Conservation (phyloP, 35 echinoderm and acorn worm genomes). For the Chiridota heheva region DNA sequence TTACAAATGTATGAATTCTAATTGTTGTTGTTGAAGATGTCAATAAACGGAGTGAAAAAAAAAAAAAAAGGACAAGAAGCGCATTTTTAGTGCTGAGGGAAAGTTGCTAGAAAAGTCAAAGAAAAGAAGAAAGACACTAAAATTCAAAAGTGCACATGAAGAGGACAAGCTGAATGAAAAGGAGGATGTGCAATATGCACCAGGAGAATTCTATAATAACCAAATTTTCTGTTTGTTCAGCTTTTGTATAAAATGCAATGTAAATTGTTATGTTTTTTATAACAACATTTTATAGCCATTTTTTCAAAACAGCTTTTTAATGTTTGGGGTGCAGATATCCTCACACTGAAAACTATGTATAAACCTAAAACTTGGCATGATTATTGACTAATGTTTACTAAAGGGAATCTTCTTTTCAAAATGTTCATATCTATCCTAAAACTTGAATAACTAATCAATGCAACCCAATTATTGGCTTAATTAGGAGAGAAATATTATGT, state of each 20-base stretch:
- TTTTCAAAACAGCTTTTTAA: slow-evolving; percentile 14
- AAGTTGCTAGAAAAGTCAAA: not conserved
- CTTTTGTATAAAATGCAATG: slow-evolving; percentile 3
- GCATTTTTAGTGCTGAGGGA: not conserved
- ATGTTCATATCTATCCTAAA: not conserved
- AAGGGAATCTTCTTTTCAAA: not conserved
- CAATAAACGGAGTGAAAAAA: too few relatives aligned
- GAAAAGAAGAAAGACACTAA: not conserved
- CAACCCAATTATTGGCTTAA: not conserved
- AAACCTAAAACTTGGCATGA: not conserved
- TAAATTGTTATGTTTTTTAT: not conserved
- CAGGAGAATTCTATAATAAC: slow-evolving; percentile 11
- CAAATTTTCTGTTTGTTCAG: not conserved
- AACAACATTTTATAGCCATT: not conserved
- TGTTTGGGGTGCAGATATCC: slow-evolving; percentile 17
- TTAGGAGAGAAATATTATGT: slow-evolving; percentile 1
- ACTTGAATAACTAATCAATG: not conserved
- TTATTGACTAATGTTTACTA: not conserved
- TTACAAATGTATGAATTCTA: too few relatives aligned
- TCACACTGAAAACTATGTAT: not conserved
- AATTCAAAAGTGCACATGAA: not conserved
- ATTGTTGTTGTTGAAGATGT: too few relatives aligned
- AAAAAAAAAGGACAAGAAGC: not conserved
- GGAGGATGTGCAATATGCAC: slow-evolving; percentile 14
- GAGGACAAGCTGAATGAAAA: not conserved